Evolutionary conservation across 1,140 invertebrate genomes (phyloP).

Genomic region (Ladona fulva): DNA sequence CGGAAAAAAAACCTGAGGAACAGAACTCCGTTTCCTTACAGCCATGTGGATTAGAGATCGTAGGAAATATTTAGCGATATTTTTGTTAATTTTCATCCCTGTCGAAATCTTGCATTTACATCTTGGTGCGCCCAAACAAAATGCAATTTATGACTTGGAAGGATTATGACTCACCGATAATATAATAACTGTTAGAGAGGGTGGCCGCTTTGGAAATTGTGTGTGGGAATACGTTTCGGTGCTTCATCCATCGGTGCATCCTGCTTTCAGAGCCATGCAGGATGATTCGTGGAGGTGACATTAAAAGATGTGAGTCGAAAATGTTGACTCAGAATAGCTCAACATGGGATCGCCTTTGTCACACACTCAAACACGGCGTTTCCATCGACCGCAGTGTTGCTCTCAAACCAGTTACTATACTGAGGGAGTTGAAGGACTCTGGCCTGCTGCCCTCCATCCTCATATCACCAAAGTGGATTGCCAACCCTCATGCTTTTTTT

Average conservation of each 20-base stretch:
- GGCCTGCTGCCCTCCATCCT: neutral
- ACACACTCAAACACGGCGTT: neutral
- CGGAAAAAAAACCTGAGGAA: no score
- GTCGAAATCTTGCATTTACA: no score
- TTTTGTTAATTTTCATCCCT: no score
- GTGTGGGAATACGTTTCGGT: neutral
- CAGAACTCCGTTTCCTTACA: no score
- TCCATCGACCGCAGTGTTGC: neutral
- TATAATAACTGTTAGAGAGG: neutral
- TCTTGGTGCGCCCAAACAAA: no score
- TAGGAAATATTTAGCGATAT: no score
- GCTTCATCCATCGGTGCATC: no score
- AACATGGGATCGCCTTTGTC: neutral
- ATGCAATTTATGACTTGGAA: no score
- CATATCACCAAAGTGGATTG: neutral
- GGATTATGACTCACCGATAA: no score
- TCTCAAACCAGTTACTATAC: neutral
- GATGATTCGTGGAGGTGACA: neutral
- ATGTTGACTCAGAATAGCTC: neutral
- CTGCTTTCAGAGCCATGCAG: neutral
- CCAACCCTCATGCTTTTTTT: neutral
- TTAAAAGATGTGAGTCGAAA: neutral
- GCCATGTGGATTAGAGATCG: no score
- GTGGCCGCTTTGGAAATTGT: neutral
- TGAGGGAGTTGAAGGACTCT: neutral